These are phyloP conservation scores for Bombus vancouverensis DNA, from an alignment of 1,140 invertebrate species.

Conservation along the genomic window DNA sequence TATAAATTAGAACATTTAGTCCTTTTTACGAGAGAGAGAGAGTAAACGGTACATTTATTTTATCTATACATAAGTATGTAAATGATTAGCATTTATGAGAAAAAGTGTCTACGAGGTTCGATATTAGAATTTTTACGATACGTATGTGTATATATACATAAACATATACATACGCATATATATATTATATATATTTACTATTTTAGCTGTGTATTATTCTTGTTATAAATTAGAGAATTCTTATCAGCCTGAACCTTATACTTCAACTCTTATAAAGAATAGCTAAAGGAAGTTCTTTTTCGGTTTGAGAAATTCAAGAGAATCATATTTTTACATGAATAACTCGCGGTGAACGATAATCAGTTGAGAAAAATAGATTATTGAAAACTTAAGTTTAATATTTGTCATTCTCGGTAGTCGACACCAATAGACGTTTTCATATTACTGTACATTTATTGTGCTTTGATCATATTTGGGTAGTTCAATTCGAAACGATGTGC, in stretches of 20 bases:
- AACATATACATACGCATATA: not conserved
- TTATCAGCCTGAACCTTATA: not conserved
- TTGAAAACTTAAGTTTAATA: conserved; percentile 1
- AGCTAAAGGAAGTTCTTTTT: not conserved
- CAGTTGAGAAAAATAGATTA: not conserved
- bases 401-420: not conserved
- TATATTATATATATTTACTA: not conserved
- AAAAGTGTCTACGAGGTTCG: conserved; percentile 50
- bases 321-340: not conserved
- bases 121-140: conserved; percentile 61
- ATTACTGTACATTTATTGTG: not conserved
- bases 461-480: not conserved
- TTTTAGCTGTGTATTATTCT: conserved; percentile 17
- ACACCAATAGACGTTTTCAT: not conserved
- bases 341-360: not conserved
- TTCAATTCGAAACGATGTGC: not conserved
- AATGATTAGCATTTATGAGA: conserved; percentile 16
- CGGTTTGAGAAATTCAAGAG: not conserved
- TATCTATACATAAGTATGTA: conserved; percentile 47
- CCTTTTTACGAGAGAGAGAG: conserved; percentile 24
- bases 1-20: conserved; percentile 23
- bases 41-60: conserved; percentile 49
- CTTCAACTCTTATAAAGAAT: not conserved
- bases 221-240: conserved; percentile 25
- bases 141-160: conserved; percentile 21